These are phyloP conservation scores for Ormyrus pomaceus DNA, from an alignment of 2,888 invertebrate species.

Conservation along the genomic window DNA sequence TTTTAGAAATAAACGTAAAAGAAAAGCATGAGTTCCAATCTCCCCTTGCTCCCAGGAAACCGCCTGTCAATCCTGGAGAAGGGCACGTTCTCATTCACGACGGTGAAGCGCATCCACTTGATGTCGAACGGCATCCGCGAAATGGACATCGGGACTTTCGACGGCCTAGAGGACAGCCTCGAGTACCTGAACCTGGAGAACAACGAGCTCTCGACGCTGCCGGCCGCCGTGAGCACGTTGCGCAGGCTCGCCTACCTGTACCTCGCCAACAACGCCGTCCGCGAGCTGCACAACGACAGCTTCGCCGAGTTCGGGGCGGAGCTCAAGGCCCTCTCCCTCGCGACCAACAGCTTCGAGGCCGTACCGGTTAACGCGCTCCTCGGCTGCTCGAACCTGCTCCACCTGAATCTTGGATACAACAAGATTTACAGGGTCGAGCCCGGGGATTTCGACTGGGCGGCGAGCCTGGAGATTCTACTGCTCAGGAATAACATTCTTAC, in stretches of 20 bases:
- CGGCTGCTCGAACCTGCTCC: constrained; percentile 86
- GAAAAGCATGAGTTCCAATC: no score
- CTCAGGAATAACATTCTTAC: constrained; percentile 90
- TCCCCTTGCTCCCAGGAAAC: constrained; percentile 79
- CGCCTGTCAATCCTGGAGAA: constrained; percentile 82
- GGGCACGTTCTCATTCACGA: constrained; percentile 83
- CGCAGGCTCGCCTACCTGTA: constrained; percentile 87
- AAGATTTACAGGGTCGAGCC: constrained; percentile 86
- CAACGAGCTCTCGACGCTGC: constrained; percentile 84
- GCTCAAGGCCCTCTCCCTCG: constrained; percentile 86
- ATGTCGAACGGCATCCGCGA: constrained; percentile 86
- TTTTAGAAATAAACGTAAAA: no score
- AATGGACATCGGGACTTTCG: constrained; percentile 84
- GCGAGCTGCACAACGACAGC: constrained; percentile 81
- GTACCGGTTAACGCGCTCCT: constrained; percentile 84
- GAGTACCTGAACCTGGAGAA: constrained; percentile 91
- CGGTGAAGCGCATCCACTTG: constrained; percentile 86
- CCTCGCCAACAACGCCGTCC: constrained; percentile 86
- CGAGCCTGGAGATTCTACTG: constrained; percentile 86
- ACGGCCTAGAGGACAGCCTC: constrained; percentile 83
- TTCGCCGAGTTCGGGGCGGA: constrained; percentile 79
- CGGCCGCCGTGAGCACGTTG: constrained; percentile 83
- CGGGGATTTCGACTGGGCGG: constrained; percentile 89
- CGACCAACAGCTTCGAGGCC: constrained; percentile 86
- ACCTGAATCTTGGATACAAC: constrained; percentile 93